Base-by-base conservation (phyloP, 2,113 vertebrate genomes). In the Oostethus manadensis region DNA sequence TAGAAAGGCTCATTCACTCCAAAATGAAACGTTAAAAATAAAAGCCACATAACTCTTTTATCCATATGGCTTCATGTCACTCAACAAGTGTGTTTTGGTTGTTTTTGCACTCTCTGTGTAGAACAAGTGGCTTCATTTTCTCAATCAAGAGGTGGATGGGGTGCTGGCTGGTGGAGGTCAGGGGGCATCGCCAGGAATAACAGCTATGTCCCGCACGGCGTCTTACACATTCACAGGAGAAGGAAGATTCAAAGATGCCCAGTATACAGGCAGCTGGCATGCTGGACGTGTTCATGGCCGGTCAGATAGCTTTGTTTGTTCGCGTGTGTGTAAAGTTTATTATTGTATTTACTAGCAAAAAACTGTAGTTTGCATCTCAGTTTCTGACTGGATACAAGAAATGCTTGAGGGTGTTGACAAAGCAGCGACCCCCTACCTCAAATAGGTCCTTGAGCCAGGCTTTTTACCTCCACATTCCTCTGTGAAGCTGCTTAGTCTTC, bases 81-180 rank as follows among this genome's bases (percentile, higher is more conserved):
- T 58, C 40, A 22, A 57, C 44, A 54, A 9, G 1, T 3, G 1
- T 1, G 0, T 26, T 55, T 49, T 23, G 33, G 29, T 1, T 2
- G 1, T 45, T 61, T 40, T 29, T 22, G 33, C 8, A 58, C 4
- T 46, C 8, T 66, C 13, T 60, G 7, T 58, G 2, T 38, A 98
- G 97, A 93, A 91, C 22, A 98, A 94, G 74, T 99, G 97, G 97
- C 83, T 99, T 8, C 86, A 90, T 66, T 90, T 92, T 40, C 89
- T 99, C 55, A 97, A 94, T 86, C 93, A 94, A 81, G 93, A 95
- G 14, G 91, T 97, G 84, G 97, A 98, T 76, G 93, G 92, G 62
- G 90, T 91, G 46, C 88, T 98, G 65, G 90, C 78, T 16, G 90
- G 91, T 1, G 70, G 90, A 89, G 49, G 82, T 87, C 57, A 78